phyloP scores from a whole-genome alignment of 2,113 vertebrate species.

The Platycercus adscitus region DNA sequence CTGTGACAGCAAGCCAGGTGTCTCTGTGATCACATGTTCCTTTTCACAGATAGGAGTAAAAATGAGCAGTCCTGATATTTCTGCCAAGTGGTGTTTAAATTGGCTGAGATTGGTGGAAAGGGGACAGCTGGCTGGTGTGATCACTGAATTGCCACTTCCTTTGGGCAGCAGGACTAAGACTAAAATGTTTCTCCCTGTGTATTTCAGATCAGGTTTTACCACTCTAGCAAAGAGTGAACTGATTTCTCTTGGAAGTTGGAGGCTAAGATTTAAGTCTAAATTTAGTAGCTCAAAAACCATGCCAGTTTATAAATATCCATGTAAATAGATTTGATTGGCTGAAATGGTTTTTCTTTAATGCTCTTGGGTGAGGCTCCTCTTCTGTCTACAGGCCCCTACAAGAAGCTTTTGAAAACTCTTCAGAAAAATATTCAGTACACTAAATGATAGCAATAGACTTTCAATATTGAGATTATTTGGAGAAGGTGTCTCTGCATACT shows the following conservation, averaged over 20 bases:
- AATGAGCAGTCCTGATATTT: neutral
- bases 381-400: neutral
- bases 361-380: neutral
- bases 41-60: neutral
- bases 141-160: neutral
- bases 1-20: neutral
- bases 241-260: neutral
- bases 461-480: neutral
- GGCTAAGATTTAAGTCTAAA: constrained; percentile 8
- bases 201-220: neutral
- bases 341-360: neutral
- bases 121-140: neutral
- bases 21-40: neutral
- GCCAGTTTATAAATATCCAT: constrained; percentile 8
- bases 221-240: neutral
- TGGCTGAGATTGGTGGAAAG: neutral
- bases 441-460: neutral
- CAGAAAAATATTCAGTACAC: neutral
- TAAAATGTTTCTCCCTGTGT: neutral
- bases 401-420: neutral
- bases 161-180: neutral
- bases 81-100: neutral
- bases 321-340: constrained; percentile 5
- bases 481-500: neutral
- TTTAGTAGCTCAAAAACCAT: constrained; percentile 15